These are phyloP conservation scores for Anas platyrhynchos DNA, from an alignment of 2,113 vertebrate species.

Conservation along the genomic window DNA sequence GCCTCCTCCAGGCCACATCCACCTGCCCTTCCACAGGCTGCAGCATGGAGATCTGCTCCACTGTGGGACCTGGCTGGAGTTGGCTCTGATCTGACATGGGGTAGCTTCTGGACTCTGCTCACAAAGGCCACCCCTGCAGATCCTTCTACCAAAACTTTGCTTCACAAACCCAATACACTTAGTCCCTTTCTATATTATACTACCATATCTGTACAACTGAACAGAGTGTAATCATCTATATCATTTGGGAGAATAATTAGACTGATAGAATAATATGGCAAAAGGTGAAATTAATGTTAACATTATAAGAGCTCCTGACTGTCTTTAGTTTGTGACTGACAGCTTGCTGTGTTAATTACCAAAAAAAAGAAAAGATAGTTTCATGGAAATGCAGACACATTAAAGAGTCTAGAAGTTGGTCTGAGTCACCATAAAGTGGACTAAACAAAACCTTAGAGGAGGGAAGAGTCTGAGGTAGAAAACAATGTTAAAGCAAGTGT, in stretches of 20 bases:
- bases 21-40: no score
- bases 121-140: no score
- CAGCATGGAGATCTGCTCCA: no score
- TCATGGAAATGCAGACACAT: background rate
- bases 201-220: background rate
- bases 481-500: fast-evolving
- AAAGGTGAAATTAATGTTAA: background rate
- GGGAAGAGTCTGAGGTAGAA: fast-evolving
- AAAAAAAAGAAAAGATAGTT: background rate
- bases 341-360: background rate
- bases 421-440: background rate
- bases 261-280: background rate
- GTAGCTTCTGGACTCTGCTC: no score
- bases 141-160: no score
- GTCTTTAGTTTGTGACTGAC: background rate
- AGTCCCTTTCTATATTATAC: background rate
- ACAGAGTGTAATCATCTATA: background rate
- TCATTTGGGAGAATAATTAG: background rate
- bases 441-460: background rate
- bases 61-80: no score
- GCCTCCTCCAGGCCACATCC: no score
- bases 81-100: no score
- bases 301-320: background rate
- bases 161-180: background rate
- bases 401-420: background rate